A percentile compares a stretch with the other conserved stretches of the same genome.
Conservation (phyloP, 2,888 invertebrate genomes). For the Phymatocera aterrima region DNA sequence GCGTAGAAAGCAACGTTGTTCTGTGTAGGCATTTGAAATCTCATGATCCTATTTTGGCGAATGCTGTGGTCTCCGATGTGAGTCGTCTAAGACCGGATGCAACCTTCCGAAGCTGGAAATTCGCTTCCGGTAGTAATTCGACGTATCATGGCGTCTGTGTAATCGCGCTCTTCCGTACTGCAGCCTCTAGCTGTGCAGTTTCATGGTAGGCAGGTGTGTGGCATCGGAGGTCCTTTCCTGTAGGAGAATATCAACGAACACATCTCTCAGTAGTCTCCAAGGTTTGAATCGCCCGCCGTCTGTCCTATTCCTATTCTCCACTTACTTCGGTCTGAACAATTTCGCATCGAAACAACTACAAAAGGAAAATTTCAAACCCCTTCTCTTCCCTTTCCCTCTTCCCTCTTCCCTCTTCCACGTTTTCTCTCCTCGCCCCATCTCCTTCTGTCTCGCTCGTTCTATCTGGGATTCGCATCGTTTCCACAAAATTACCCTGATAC, state of each 20-base stretch:
- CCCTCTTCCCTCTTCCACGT: not conserved
- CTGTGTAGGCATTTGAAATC: no score
- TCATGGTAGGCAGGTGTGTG: no score
- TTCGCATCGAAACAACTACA: not conserved
- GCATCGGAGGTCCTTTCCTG: slow-evolving; percentile 54
- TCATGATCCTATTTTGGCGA: no score
- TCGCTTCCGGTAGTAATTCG: slow-evolving; percentile 63
- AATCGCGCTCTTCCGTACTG: slow-evolving; percentile 63
- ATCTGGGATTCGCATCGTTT: not conserved
- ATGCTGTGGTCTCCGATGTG: no score
- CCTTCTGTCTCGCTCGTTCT: not conserved
- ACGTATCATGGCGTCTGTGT: slow-evolving; percentile 65
- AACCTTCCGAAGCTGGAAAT: slow-evolving; percentile 37
- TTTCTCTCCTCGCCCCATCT: not conserved
- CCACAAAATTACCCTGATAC: slow-evolving; percentile 29
- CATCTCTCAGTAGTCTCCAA: not conserved
- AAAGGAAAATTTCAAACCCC: slow-evolving; percentile 2
- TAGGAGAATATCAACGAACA: slow-evolving; percentile 65
- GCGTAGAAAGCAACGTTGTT: no score
- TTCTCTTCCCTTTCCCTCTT: not conserved
- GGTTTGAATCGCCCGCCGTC: not conserved
- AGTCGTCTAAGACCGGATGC: no score
- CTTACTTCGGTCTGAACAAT: not conserved
- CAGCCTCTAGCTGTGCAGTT: slow-evolving; percentile 54
- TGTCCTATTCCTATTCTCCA: not conserved